phyloP scores from a whole-genome alignment of 2,797 vertebrate genomes.

The Chanos chanos region DNA sequence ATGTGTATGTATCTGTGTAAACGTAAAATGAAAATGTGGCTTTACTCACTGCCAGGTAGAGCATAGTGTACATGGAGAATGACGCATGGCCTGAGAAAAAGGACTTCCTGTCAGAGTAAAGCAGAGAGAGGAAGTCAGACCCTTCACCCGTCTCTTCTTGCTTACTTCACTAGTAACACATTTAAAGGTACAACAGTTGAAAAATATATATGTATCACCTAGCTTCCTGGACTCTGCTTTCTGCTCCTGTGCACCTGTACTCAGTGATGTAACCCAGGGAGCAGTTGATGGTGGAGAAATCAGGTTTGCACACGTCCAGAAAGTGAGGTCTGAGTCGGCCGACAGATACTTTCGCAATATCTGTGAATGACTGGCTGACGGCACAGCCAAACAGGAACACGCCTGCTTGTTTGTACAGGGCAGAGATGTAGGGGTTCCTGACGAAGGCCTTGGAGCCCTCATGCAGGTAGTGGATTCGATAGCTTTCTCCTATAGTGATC shows the following conservation, averaged over 20 bases:
- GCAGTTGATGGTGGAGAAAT: slow-evolving; percentile 87
- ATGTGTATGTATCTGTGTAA: no score
- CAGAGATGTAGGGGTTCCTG: slow-evolving; percentile 88
- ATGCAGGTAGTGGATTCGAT: slow-evolving; percentile 90
- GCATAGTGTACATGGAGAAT: slow-evolving; percentile 98
- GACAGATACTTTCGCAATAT: slow-evolving; percentile 96
- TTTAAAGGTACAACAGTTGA: not conserved
- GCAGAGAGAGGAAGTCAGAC: slow-evolving; percentile 26
- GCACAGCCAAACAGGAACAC: slow-evolving; percentile 94
- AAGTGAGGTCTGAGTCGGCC: slow-evolving; percentile 94
- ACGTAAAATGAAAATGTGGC: no score
- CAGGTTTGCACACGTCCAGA: slow-evolving; percentile 84
- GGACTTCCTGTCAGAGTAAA: slow-evolving; percentile 82
- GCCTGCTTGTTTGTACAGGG: slow-evolving; percentile 94
- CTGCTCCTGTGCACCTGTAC: slow-evolving; percentile 83
- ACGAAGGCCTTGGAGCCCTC: slow-evolving; percentile 87
- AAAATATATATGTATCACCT: slow-evolving; percentile 67
- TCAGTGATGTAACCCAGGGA: slow-evolving; percentile 88
- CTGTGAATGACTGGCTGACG: slow-evolving; percentile 95
- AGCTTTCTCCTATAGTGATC: slow-evolving; percentile 94
- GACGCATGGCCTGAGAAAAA: slow-evolving; percentile 97
- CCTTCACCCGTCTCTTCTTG: not conserved
- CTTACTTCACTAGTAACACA: not conserved
- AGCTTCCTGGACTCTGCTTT: slow-evolving; percentile 88
- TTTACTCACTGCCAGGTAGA: slow-evolving; percentile 94